phyloP scores from a whole-genome alignment of 2,888 invertebrate species.

The Lepas anatifera region DNA sequence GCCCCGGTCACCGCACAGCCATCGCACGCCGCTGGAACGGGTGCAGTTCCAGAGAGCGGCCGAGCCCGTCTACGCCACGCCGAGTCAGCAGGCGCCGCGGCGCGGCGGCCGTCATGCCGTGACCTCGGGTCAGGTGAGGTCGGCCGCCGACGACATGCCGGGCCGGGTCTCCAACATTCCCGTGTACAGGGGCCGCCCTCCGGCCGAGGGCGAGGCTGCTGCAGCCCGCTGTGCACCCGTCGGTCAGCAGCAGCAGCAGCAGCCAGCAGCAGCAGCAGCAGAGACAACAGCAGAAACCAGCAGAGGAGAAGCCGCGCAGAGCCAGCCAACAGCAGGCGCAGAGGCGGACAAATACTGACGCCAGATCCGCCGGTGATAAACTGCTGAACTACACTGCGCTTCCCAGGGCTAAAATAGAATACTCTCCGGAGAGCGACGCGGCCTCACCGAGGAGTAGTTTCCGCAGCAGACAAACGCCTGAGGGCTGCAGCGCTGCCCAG shows the following conservation, averaged over 20 bases:
- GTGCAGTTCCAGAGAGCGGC: conserved; percentile 9
- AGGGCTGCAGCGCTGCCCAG: neutral
- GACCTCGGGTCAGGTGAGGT: neutral
- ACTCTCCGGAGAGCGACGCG: neutral
- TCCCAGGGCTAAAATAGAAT: neutral
- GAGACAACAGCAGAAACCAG: conserved; percentile 23
- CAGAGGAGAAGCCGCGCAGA: conserved; percentile 15
- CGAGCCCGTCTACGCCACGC: conserved; percentile 17
- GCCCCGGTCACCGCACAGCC: conserved; percentile 20
- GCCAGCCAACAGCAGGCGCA: neutral
- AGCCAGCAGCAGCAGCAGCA: too few relatives aligned
- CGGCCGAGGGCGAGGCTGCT: conserved; percentile 19
- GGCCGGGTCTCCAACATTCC: conserved; percentile 20
- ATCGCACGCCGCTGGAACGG: conserved; percentile 19
- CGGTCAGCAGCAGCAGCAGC: too few relatives aligned
- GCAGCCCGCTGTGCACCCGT: conserved; percentile 23
- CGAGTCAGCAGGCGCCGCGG: conserved; percentile 4
- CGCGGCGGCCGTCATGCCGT: neutral
- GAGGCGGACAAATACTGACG: neutral
- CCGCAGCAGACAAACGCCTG: neutral
- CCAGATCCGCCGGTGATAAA: neutral
- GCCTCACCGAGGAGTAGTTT: neutral
- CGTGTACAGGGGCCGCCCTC: conserved; percentile 10
- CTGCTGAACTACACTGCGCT: neutral
- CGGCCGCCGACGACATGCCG: conserved; percentile 16